These are phyloP conservation scores for Yponomeuta evonymella DNA, from an alignment of 2,888 invertebrate genomes.

Conservation along the genomic window DNA sequence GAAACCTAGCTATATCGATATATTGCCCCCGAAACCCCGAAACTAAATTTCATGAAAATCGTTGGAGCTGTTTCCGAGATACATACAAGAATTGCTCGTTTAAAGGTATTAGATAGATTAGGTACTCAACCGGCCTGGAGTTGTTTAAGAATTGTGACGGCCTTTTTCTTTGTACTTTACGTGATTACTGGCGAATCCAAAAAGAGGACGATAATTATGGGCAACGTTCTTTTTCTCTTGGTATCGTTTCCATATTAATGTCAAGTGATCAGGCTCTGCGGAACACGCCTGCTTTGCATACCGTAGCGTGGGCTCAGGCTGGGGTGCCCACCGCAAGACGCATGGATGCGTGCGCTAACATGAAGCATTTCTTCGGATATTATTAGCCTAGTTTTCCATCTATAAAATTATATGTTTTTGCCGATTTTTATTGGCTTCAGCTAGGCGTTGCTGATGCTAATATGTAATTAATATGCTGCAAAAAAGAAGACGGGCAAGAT, in stretches of 20 bases:
- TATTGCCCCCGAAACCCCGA: too few relatives aligned
- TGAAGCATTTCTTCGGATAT: background rate
- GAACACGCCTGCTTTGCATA: conserved; percentile 11
- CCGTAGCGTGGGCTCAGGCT: background rate
- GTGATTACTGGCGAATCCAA: background rate
- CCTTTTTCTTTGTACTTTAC: too few relatives aligned
- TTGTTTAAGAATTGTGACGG: too few relatives aligned
- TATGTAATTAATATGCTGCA: background rate
- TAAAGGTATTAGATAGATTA: background rate
- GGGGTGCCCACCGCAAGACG: background rate
- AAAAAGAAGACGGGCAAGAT: background rate
- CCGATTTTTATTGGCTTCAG: background rate
- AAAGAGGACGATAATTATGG: background rate
- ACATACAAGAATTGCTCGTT: too few relatives aligned
- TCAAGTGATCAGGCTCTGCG: background rate
- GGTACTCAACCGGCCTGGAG: background rate
- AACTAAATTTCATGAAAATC: too few relatives aligned
- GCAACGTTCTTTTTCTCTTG: background rate
- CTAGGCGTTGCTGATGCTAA: background rate
- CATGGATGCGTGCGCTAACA: background rate
- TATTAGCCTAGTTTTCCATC: conserved; percentile 7
- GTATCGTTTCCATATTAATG: background rate
- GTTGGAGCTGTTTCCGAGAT: too few relatives aligned
- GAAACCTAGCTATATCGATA: too few relatives aligned
- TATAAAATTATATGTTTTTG: background rate